Conservation (phyloP, 2,888 invertebrate genomes). For the Zygogramma bicolorata region DNA sequence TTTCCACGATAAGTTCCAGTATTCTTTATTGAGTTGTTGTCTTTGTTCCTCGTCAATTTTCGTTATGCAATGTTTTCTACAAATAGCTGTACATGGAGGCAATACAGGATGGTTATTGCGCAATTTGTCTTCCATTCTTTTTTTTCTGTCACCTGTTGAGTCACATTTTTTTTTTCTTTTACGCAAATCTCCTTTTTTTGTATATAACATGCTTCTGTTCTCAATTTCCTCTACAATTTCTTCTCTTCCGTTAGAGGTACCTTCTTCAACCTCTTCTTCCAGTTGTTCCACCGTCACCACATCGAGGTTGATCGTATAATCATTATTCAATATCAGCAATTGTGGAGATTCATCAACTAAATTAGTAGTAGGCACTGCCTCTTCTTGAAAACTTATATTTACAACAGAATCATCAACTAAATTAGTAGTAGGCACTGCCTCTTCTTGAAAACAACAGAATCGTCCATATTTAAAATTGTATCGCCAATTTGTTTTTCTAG, state of each 20-base stretch:
- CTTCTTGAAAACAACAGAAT: too few relatives aligned
- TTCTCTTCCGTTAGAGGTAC: conserved; percentile 9
- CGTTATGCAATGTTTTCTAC: conserved; percentile 21
- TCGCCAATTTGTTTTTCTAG: not conserved
- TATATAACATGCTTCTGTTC: conserved; percentile 16
- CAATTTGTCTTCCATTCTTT: conserved; percentile 10
- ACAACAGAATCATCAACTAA: too few relatives aligned
- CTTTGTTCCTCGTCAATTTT: conserved; percentile 22
- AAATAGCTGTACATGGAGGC: conserved; percentile 25
- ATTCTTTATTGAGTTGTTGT: conserved; percentile 27
- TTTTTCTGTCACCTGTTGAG: conserved; percentile 12
- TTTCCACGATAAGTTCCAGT: conserved; percentile 25
- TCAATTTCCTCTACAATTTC: too few relatives aligned
- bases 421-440: too few relatives aligned
- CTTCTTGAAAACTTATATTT: not conserved
- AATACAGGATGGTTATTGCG: conserved; percentile 10
- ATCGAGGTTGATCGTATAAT: not conserved
- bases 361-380: not conserved
- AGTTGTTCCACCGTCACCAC: not conserved
- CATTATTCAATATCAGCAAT: too few relatives aligned
- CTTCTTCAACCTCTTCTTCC: not conserved
- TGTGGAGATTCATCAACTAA: too few relatives aligned
- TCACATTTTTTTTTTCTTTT: conserved; percentile 8
- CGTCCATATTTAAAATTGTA: not conserved
- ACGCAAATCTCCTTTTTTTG: conserved; percentile 17